These are phyloP conservation scores for Rhabdornis inornatus DNA, from an alignment of 2,113 vertebrate genomes.

Conservation along the genomic window DNA sequence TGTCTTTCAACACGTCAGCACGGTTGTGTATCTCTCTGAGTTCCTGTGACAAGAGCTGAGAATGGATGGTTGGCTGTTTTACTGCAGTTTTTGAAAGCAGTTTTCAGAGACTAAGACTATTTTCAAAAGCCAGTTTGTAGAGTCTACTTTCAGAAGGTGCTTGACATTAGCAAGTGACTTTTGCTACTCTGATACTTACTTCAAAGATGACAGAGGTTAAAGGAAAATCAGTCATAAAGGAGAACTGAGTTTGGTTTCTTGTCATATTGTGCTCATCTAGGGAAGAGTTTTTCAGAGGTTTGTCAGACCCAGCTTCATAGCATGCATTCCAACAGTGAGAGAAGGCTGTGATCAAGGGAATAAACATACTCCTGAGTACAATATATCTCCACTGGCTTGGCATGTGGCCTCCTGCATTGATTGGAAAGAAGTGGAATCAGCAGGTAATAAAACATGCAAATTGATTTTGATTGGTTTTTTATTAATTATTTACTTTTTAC, in stretches of 20 bases:
- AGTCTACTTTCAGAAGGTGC: not conserved
- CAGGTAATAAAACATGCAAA: not conserved
- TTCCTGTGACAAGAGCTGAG: not conserved
- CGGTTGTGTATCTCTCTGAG: not conserved
- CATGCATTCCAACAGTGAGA: not conserved
- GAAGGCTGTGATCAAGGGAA: not conserved
- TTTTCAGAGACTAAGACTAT: not conserved
- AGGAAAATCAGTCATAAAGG: not conserved
- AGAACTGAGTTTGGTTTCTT: not conserved
- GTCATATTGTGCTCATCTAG: not conserved
- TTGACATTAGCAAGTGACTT: not conserved
- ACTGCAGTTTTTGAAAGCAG: not conserved
- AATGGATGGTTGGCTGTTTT: not conserved
- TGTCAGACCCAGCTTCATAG: not conserved
- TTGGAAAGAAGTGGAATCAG: not conserved
- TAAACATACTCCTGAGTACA: not conserved
- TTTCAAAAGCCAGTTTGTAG: not conserved
- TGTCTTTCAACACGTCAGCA: not conserved
- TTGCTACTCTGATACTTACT: not conserved
- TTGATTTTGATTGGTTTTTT: not conserved
- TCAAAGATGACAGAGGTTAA: not conserved
- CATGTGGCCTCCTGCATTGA: not conserved
- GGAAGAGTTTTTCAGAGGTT: not conserved
- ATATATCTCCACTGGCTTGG: not conserved
- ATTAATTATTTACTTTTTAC: not conserved